Percentiles rank a stretch among this genome's conserved stretches.
Conservation (phyloP, 37 sponge, comb jelly and placozoan species). For the Cladorhizidae sp. region DNA sequence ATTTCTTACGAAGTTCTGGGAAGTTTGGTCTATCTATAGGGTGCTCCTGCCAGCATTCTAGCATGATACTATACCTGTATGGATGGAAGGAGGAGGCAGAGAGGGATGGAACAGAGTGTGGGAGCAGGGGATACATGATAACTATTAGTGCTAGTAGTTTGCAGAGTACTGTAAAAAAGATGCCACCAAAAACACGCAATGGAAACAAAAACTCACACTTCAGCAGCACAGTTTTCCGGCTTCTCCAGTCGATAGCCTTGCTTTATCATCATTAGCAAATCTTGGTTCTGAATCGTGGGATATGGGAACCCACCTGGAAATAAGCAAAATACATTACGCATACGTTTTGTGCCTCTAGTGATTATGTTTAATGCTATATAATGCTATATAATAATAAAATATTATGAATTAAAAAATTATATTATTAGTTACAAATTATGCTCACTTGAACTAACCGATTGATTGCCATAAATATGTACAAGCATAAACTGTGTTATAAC, state of each 20-base stretch:
- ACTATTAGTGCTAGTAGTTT: too few species aligned
- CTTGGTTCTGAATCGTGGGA: conserved; percentile 37
- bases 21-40: conserved; percentile 54
- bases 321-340: not conserved
- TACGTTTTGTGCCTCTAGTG: too few species aligned
- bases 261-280: conserved; percentile 31
- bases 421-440: too few species aligned
- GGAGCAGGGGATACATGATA: too few species aligned
- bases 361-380: too few species aligned
- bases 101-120: not conserved
- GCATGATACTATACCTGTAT: conserved; percentile 56
- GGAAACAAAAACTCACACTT: conserved; percentile 66
- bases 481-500: too few species aligned
- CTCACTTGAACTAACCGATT: too few species aligned
- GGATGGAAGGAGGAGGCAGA: not conserved
- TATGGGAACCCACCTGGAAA: conserved; percentile 72
- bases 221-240: conserved; percentile 66
- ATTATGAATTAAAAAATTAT: too few species aligned
- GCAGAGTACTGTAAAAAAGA: too few species aligned
- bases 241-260: conserved; percentile 65
- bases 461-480: too few species aligned
- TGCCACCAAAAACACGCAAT: too few species aligned
- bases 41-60: conserved; percentile 54
- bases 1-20: conserved; percentile 31
- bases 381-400: too few species aligned